Percentiles rank a stretch among this genome's conserved stretches.
These are phyloP conservation scores for Saguinus midas DNA, from an alignment of 2,113 vertebrate species.

Conservation along the genomic window DNA sequence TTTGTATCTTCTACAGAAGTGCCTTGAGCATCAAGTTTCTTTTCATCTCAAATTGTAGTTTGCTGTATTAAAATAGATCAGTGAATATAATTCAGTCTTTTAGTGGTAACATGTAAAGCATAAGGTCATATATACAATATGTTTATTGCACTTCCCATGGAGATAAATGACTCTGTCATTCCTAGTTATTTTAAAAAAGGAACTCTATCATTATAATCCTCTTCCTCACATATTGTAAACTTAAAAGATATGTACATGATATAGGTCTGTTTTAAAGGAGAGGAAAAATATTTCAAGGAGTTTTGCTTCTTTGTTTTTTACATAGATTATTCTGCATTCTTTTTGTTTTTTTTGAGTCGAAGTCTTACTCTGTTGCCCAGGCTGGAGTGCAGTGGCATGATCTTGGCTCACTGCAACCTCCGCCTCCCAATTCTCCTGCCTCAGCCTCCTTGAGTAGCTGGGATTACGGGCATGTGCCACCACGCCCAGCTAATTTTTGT, in stretches of 20 bases:
- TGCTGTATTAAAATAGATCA: slow-evolving; percentile 19
- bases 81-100: slow-evolving; percentile 5
- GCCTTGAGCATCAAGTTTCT: slow-evolving; percentile 2
- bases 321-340: background rate
- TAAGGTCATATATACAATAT: background rate
- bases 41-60: slow-evolving; percentile 12
- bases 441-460: too few species aligned
- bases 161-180: background rate
- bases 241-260: background rate
- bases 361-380: too few species aligned
- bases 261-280: background rate
- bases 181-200: background rate
- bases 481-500: too few species aligned
- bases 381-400: too few species aligned
- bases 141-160: background rate
- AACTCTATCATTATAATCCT: background rate
- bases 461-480: too few species aligned
- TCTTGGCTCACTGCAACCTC: too few species aligned
- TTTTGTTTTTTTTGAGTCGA: too few species aligned
- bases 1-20: background rate
- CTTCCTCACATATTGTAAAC: background rate
- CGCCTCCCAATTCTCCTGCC: too few species aligned
- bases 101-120: background rate
- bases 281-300: background rate
- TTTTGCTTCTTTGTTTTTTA: slow-evolving; percentile 29